Evolutionary conservation across 30 jellyfish, hydroid and myxozoan genomes (phyloP), one percentile per base, ranked within the genome.

Genomic region (Mastigias papua): DNA sequence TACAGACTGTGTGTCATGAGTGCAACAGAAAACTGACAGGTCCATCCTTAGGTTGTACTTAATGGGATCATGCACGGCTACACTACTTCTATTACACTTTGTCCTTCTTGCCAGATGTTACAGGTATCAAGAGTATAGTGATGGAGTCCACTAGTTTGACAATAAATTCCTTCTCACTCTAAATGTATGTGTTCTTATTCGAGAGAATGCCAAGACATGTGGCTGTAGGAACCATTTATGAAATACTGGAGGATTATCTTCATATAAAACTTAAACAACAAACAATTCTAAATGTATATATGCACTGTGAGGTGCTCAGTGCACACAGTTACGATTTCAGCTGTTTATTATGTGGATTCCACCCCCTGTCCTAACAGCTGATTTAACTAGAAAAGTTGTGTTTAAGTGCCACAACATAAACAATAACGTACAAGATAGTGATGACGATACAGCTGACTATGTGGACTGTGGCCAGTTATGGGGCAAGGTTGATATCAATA

Each of bases 291-390:
- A n/a, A n/a, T 37, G 94, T 90, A 10, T 71, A 49, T 27, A 33
- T 73, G 2, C 82, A 64, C 33, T 71, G 71, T 35, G 90, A 85
- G 9, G 86, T 69, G 15, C 50, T 86, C 19, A 42, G 61, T 5
- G 71, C 46, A 15, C 35, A 72, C 22, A 37, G 11, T 0, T 74
- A 60, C 48, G 77, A 76, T 51, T 86, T 86, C 22, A 26, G 34
- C 33, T 75, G 96, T 32, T 30, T 66, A 1, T 26, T 46, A 9
- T 76, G 96, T 49, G 84, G 91, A 16, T n/a, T n/a, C n/a, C n/a
- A n/a, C n/a, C n/a, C n/a, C n/a, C n/a, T n/a, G n/a, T n/a, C n/a
- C n/a, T n/a, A n/a, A n/a, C n/a, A n/a, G n/a, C n/a, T n/a, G n/a
- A n/a, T n/a, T n/a, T n/a, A n/a, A n/a, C n/a, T n/a, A n/a, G n/a